Conservation (phyloP, 2,797 vertebrate genomes). For the Clarias pachynema region DNA sequence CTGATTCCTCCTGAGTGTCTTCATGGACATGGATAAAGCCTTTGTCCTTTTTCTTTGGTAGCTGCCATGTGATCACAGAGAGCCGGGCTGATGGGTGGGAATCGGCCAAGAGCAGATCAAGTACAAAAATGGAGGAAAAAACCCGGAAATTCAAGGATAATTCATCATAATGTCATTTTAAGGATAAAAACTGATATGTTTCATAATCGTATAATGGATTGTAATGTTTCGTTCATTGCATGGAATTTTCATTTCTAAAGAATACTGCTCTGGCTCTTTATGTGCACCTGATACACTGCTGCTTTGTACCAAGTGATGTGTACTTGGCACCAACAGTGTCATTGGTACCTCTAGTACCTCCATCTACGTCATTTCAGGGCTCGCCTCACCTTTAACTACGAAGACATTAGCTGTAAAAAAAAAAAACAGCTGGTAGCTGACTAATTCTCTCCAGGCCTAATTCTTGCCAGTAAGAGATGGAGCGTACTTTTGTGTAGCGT, state of each 20-base stretch:
- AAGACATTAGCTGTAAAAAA: slow-evolving; percentile 16
- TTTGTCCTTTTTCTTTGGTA: neutral
- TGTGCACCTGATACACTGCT: neutral
- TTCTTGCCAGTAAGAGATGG: slow-evolving; percentile 22
- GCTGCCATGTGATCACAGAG: neutral
- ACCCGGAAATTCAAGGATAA: neutral
- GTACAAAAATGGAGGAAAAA: neutral
- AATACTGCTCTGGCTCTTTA: neutral
- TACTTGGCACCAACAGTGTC: neutral
- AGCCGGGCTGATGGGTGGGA: neutral
- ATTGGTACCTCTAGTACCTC: neutral
- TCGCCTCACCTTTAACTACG: neutral
- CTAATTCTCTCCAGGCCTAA: slow-evolving; percentile 49
- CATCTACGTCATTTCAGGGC: neutral
- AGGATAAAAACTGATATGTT: neutral
- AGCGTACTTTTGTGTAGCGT: slow-evolving; percentile 31
- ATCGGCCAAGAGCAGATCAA: neutral
- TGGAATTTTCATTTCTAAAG: neutral
- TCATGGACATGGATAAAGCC: neutral
- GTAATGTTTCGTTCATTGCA: neutral
- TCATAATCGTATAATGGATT: neutral
- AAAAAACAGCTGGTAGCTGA: slow-evolving; percentile 36
- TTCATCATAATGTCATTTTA: neutral
- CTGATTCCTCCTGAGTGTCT: neutral
- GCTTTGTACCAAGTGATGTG: too few species aligned